Evolutionary conservation across 1,140 invertebrate genomes (phyloP).

Genomic region (Drosophila ercepeae): DNA sequence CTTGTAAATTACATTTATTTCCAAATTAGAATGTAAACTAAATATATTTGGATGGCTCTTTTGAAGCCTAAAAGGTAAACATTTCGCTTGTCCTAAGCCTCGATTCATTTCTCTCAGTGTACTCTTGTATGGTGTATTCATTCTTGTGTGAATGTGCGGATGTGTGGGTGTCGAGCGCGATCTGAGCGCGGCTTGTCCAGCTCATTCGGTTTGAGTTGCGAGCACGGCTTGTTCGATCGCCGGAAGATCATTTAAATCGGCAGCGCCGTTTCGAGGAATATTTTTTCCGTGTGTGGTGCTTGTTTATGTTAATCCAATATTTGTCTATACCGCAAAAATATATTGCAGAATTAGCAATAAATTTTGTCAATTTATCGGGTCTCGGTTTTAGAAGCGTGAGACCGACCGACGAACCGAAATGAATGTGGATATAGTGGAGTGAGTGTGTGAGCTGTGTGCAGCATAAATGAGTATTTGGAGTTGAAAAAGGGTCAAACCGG

Average conservation of each 20-base stretch:
- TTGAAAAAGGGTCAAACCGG: constrained; percentile 79
- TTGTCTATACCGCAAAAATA: constrained; percentile 49
- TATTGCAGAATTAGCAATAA: constrained; percentile 66
- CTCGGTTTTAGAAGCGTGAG: constrained; percentile 64
- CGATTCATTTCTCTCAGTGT: not conserved
- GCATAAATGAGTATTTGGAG: constrained; percentile 64
- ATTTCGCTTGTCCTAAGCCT: not conserved
- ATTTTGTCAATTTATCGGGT: constrained; percentile 60
- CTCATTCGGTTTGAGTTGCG: constrained; percentile 56
- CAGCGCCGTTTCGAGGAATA: constrained; percentile 12
- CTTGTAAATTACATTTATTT: no score
- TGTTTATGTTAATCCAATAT: constrained; percentile 76
- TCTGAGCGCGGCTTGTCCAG: constrained; percentile 2
- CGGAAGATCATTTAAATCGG: constrained; percentile 1
- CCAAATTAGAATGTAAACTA: no score
- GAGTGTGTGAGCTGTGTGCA: constrained; percentile 28
- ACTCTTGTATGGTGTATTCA: not conserved
- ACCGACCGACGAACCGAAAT: constrained; percentile 42
- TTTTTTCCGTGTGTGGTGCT: constrained; percentile 20
- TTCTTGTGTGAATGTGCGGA: not conserved
- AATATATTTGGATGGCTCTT: no score
- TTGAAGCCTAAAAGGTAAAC: no score
- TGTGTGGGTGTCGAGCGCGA: not conserved
- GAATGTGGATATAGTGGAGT: constrained; percentile 7
- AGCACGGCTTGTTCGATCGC: constrained; percentile 30